A percentile compares a stretch with the other conserved stretches of the same genome.
These are phyloP conservation scores for Athene cunicularia DNA, from an alignment of 2,113 vertebrate species.

Conservation along the genomic window DNA sequence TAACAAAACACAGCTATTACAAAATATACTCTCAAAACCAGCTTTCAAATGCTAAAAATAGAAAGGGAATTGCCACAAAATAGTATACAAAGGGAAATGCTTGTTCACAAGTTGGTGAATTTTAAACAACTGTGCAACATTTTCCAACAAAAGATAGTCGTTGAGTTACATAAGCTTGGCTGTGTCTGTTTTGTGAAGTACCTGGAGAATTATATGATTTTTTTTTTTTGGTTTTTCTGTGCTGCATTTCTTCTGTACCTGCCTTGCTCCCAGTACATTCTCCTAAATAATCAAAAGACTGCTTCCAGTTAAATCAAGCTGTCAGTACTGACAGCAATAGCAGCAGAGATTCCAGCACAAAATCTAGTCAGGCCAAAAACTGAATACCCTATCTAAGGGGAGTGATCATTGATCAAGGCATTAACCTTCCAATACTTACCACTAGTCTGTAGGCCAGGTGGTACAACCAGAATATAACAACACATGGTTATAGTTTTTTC, in stretches of 20 bases:
- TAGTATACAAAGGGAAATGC: not conserved
- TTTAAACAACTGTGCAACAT: not conserved
- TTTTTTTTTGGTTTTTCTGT: not conserved
- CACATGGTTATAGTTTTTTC: not conserved
- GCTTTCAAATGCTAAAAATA: not conserved
- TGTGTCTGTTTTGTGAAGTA: not conserved
- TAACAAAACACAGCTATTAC: not conserved
- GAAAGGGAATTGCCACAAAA: not conserved
- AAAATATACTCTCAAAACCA: not conserved
- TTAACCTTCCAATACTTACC: not conserved
- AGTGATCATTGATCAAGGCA: not conserved
- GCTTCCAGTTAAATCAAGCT: not conserved
- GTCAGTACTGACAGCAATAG: not conserved
- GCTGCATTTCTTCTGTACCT: not conserved
- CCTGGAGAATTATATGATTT: not conserved
- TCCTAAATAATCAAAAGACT: not conserved
- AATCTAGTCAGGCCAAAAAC: not conserved
- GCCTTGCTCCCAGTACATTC: not conserved
- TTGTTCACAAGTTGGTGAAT: not conserved
- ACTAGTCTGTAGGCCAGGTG: not conserved
- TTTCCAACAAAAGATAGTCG: not conserved
- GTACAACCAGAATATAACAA: not conserved
- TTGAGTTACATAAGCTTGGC: not conserved
- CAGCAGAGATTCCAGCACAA: not conserved
- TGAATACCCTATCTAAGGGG: not conserved